phyloP scores from a whole-genome alignment of 2,888 invertebrate species.

The Drosophila mimica region DNA sequence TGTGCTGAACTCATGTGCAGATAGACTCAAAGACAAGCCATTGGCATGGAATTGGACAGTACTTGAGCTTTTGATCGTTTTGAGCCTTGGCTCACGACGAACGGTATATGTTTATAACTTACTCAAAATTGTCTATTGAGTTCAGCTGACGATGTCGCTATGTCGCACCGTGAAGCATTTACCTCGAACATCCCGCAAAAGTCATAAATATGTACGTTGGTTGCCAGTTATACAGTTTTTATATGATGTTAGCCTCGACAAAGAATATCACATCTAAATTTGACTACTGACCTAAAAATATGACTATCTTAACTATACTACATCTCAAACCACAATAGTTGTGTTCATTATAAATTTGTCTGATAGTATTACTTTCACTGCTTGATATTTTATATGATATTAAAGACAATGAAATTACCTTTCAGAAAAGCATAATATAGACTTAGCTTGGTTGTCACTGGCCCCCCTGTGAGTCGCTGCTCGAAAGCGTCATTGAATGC shows the following conservation, averaged over 20 bases:
- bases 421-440: background rate
- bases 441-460: background rate
- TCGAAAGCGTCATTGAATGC: conserved; percentile 62
- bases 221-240: too few species aligned
- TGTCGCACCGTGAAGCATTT: conserved; percentile 1
- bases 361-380: background rate
- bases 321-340: background rate
- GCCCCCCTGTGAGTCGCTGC: conserved; percentile 1
- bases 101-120: conserved; percentile 80
- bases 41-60: conserved; percentile 24
- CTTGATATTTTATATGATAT: background rate
- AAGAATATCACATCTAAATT: too few species aligned
- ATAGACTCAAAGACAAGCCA: conserved; percentile 13
- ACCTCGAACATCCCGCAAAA: background rate
- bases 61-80: conserved; percentile 6
- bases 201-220: background rate
- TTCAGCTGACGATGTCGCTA: conserved; percentile 70
- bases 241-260: too few species aligned
- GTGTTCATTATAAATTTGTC: background rate
- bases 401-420: background rate
- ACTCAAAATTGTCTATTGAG: conserved; percentile 80
- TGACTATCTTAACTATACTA: background rate
- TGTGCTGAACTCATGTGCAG: conserved; percentile 40
- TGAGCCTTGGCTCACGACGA: conserved; percentile 62
- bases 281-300: background rate